Conservation (phyloP, 2,888 invertebrate species). For the Caenorhabditis sinica region DNA sequence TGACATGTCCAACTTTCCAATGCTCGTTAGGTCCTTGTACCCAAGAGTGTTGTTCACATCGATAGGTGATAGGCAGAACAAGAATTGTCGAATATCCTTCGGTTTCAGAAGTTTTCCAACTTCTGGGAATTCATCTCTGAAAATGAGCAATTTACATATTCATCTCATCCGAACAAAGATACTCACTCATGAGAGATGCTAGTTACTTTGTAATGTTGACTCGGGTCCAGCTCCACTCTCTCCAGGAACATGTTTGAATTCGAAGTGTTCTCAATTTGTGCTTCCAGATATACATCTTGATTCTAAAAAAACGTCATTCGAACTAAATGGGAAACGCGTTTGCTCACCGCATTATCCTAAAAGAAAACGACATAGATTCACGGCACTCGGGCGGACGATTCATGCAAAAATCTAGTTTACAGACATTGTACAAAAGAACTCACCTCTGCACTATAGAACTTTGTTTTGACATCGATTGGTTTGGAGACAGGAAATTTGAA, state of each 20-base stretch:
- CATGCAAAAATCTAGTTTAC: constrained; percentile 45
- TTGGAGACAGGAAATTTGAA: constrained; percentile 97
- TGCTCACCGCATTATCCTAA: constrained; percentile 75
- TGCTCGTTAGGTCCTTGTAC: constrained; percentile 89
- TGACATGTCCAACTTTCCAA: constrained; percentile 97
- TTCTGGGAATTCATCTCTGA: constrained; percentile 58
- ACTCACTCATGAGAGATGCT: constrained; percentile 83
- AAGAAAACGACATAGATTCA: constrained; percentile 55
- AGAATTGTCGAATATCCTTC: constrained; percentile 92
- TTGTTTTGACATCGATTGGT: constrained; percentile 98
- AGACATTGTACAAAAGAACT: not conserved
- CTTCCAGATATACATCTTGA: constrained; percentile 89
- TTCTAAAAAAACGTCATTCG: constrained; percentile 84
- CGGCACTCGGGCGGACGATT: constrained; percentile 39
- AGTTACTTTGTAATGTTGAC: constrained; percentile 89
- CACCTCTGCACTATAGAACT: constrained; percentile 94
- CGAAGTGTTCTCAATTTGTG: constrained; percentile 94
- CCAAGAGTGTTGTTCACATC: constrained; percentile 71
- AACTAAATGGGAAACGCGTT: not conserved
- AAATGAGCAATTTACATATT: not conserved
- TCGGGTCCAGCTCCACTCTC: constrained; percentile 94
- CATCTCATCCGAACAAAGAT: not conserved
- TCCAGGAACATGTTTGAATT: constrained; percentile 94
- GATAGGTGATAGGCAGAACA: constrained; percentile 89
- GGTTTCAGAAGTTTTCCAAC: constrained; percentile 87